Evolutionary conservation across 2,888 invertebrate species (phyloP), one percentile per base, ranked within the genome.

Genomic region (Coenonympha arcania): DNA sequence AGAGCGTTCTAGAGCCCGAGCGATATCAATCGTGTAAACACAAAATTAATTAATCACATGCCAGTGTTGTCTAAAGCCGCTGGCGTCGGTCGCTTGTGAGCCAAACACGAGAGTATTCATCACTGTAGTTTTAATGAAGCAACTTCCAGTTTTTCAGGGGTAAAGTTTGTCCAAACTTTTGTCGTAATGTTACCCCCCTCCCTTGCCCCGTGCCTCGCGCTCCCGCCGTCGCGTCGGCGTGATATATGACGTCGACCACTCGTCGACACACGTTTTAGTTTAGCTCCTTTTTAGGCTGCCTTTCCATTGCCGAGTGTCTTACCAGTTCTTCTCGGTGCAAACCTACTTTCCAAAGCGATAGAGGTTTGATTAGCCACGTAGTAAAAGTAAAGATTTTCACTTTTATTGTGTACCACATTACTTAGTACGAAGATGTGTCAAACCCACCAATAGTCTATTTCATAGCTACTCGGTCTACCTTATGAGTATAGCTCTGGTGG

Each of bases 141-240:
- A 40, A 49, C 39, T 49, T 49, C 13, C 30, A 31, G 39, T 31
- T 33, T 50, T 45, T 50, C 33, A 50, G 40, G 45, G 5, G 28
- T 26, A 8, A 44, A 34, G 18, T 48, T 33, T 33, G 6, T 9
- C 6, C 6, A 8, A 48, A 41, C 30, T 49, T 48, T 34, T 13
- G 31, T 33, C 16, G 31, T 33, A 33, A 16, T 16, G 8, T 16
- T 16, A 15, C 15, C 16, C 31, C 31, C 31, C 36, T 18, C 16
- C 36, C 15, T 13, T 16, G 8, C 26, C 20, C 39, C 31, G n/a
- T n/a, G n/a, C n/a, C 20, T 36, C 31, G n/a, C n/a, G n/a, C 16
- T 16, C 31, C 31, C 36, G 11, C 16, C 36, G 13, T 13, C 11
- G 8, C 26, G 15, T 36, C 31, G 20, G 20, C 22, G 19, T 47